Conservation (phyloP, 2,113 vertebrate species). For the Nothobranchius kuhntae region DNA sequence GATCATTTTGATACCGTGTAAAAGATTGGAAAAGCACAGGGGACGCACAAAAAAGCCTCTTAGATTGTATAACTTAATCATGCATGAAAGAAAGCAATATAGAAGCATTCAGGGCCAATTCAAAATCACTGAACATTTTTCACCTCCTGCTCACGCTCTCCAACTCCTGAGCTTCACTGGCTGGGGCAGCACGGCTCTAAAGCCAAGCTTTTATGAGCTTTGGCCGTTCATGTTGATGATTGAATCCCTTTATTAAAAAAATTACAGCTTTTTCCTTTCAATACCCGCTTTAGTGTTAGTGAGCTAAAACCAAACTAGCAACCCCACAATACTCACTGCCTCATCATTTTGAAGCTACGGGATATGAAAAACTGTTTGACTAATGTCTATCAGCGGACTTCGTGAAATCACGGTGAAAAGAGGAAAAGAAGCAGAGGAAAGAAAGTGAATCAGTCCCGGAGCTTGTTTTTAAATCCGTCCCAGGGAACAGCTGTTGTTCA, state of each 20-base stretch:
- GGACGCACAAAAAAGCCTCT: constrained; percentile 47
- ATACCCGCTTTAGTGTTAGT: constrained; percentile 45
- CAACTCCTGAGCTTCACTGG: constrained; percentile 53
- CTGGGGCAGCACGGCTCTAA: constrained; percentile 40
- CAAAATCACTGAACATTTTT: constrained; percentile 42
- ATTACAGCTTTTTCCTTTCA: constrained; percentile 27
- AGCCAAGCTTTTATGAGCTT: constrained; percentile 61
- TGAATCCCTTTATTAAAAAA: constrained; percentile 57
- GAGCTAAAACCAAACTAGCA: constrained; percentile 26
- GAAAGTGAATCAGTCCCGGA: constrained; percentile 29
- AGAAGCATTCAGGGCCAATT: constrained; percentile 58
- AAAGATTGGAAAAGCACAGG: constrained; percentile 51
- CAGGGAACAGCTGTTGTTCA: constrained; percentile 84
- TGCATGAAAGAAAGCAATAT: constrained; percentile 52
- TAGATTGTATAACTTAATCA: constrained; percentile 68
- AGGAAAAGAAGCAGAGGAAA: background rate
- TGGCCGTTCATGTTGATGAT: constrained; percentile 41
- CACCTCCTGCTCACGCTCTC: constrained; percentile 24
- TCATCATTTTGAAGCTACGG: constrained; percentile 4
- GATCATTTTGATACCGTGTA: constrained; percentile 51
- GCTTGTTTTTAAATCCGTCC: constrained; percentile 71
- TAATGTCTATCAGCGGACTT: constrained; percentile 27
- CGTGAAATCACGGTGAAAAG: constrained; percentile 23
- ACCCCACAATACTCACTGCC: background rate
- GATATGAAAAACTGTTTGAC: constrained; percentile 18